Base-by-base conservation (phyloP, 2,113 vertebrate species). In the Dicerorhinus sumatrensis region DNA sequence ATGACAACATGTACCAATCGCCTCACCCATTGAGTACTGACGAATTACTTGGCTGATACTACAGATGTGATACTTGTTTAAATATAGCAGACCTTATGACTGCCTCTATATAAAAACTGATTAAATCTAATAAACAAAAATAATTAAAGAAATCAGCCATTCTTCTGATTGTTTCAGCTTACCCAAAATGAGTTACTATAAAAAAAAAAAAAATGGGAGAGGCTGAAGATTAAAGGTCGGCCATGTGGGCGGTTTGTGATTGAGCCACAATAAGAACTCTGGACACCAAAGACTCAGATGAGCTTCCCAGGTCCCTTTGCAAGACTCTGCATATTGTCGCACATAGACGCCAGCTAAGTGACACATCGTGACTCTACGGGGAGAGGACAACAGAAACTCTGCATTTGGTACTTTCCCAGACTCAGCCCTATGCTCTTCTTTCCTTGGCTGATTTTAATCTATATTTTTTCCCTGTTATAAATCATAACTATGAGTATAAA, bases 51-150 rank as follows among this genome's bases (percentile, higher is more conserved):
- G 31, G 31, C 23, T 73, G 42, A 42, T 8, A 56, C 39, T 23
- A 63, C 23, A 91, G 23, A 39, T 12, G 16, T 42, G 13, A 63
- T 75, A 42, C 33, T 8, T 72, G 48, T 39, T 83, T 73, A 93
- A 90, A 63, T 42, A 83, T 39, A 72, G 18, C 48, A 76, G 13
- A 69, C 29, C 11, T 80, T 73, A 75, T 27, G 29, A 54, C 5
- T 36, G 9, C 56, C 12, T 91, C 56, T 58, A 63, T 27, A 58
- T 13, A 51, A 58, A 93, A 85, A 87, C 39, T 33, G 21, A 86
- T 58, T 80, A 73, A 70, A 36, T 73, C n/a, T 85, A 96, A 89
- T 39, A 96, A 60, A n/a, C 23, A 69, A 77, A 95, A 89, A 77
- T 54, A 81, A 85, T 60, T 75, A 56, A 65, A 88, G 10, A 93